Evolutionary conservation across 1,140 invertebrate genomes (phyloP), one percentile per base, ranked within the genome.

Genomic region (Ptiloglossa arizonensis): DNA sequence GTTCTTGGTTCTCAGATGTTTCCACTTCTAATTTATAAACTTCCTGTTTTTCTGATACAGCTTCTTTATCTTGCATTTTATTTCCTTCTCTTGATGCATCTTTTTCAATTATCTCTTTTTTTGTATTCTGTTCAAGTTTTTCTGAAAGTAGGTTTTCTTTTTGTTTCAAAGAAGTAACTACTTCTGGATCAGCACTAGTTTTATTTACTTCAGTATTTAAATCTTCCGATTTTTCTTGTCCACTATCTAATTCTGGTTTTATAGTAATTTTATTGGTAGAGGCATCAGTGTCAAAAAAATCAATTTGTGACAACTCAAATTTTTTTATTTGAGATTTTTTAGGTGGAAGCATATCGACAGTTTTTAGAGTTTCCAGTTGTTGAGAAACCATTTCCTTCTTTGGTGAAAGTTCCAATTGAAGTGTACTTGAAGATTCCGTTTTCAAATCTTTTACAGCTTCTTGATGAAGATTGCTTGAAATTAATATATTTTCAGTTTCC

Each of bases 301-400:
- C 89, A 46, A 89, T 81, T 69, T 91, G 90, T 0, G 91, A 90
- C 50, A 89, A 71, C 63, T 93, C 91, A 76, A 92, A 92, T 62
- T 92, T 93, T 78, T 93, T 93, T 17, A 91, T 92, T 66, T 92
- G 91, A 0, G 88, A 92, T 24, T 92, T 92, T 50, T 92, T 92
- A 1, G 90, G 90, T 1, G 89, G 90, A 4, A 92, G 35, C 54
- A 89, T 89, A 6, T 92, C 90, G 13, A 89, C 32, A 48, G 41
- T 69, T 67, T 87, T 82, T 15, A 35, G 22, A 11, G 32, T 19
- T 41, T 83, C 83, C 32, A 19, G n/a, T 38, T 59, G 52, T 22
- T 70, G 48, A 48, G 46, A 15, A 24, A 24, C 27, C 24, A 63
- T 29, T 44, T 67, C 13, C 38, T 86, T 83, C 32, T 79, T 64